Base-by-base conservation (phyloP, 1,140 invertebrate genomes). In the Euura lappo region DNA sequence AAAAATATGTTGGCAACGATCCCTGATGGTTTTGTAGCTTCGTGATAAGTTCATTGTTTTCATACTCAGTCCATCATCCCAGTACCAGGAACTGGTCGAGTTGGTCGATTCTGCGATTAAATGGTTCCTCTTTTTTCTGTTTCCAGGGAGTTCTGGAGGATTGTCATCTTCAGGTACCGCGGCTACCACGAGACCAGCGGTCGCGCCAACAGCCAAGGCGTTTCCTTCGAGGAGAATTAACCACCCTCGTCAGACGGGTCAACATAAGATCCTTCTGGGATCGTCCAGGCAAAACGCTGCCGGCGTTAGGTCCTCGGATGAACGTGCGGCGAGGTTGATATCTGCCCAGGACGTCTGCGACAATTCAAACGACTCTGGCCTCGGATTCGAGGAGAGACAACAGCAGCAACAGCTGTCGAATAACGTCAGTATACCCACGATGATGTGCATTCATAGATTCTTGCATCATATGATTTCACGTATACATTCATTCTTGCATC, bases 321-420 rank as follows among this genome's bases (percentile, higher is more conserved):
- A 86, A 45, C 77, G 79, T 71, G 79, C 76, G 6, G 13, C 79
- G 11, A 77, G 79, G 69, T 77, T 68, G 28, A 81, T 76, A 65
- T 78, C 79, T 65, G 75, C 78, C 70, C 84, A 83, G 72, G 85
- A 87, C 73, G 79, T 82, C 71, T 94, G 93, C 82, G 94, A 95
- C 84, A 95, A 94, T 87, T 95, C 94, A 45, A 95, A 95, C 87
- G 94, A 96, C 82, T 95, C 94, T 74, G 94, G 94, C 42, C 89
- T 95, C 69, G 94, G 94, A 44, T 93, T 93, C 69, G 93, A 94
- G 80, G 91, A 93, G 68, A 82, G 87, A 43, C 87, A 83, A 45
- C 82, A 82, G 70, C 82, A 60, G 51, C 51, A 60, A n/a, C 79
- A 80, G 69, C 77, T 78, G 51, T 72, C 79, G 72, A 83, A 13